A percentile compares a stretch with the other conserved stretches of the same genome.
phyloP scores from a whole-genome alignment of 2,113 vertebrate genomes.

The Acanthisitta chloris region DNA sequence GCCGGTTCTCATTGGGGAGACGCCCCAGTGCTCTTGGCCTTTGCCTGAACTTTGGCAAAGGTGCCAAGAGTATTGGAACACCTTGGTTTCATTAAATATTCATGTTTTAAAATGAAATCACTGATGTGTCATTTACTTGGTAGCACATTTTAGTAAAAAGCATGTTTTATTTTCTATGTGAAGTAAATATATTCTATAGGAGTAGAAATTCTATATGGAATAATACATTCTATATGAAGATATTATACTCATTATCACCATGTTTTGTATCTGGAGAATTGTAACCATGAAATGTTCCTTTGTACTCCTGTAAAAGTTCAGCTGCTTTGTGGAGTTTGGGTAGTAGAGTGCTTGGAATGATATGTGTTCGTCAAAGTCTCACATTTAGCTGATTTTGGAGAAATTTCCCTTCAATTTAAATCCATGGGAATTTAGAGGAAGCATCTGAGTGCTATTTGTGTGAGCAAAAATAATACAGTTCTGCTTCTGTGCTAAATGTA shows the following conservation, averaged over 20 bases:
- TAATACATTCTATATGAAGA: too few species aligned
- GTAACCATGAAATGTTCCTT: neutral
- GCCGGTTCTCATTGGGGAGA: too few species aligned
- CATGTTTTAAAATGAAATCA: neutral
- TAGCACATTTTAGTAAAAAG: neutral
- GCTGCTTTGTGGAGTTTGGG: neutral
- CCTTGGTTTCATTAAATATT: neutral
- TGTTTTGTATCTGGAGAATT: neutral
- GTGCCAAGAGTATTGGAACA: neutral
- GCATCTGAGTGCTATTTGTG: neutral
- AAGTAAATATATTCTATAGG: too few species aligned
- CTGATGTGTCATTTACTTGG: neutral
- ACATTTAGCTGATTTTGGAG: neutral
- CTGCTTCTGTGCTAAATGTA: neutral
- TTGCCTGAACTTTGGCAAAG: neutral
- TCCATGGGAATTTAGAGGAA: neutral
- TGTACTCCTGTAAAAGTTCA: neutral
- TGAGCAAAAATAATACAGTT: neutral
- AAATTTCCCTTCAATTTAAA: neutral
- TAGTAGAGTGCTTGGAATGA: neutral
- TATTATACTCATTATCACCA: too few species aligned
- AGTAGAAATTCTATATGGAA: too few species aligned
- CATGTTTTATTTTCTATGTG: too few species aligned
- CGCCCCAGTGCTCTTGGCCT: too few species aligned
- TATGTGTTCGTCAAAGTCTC: neutral